Evolutionary conservation across 2,888 invertebrate species (phyloP).

Genomic region (Clitarchus hookeri): DNA sequence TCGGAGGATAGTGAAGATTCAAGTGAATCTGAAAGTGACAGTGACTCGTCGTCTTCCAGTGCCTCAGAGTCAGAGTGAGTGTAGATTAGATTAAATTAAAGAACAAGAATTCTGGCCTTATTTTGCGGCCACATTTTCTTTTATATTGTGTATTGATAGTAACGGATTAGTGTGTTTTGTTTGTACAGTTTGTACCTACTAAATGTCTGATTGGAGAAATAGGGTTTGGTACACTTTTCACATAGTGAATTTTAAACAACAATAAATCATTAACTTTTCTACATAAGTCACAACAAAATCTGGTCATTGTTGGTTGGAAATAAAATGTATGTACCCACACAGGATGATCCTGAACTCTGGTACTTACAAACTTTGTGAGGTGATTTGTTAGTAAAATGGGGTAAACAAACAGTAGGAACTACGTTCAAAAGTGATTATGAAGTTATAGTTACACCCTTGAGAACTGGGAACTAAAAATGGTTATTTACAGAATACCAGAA

Average conservation of each 20-base stretch:
- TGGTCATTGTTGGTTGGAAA: not conserved
- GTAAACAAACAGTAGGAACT: too few species aligned
- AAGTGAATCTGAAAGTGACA: slow-evolving; percentile 35
- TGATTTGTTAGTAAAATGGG: too few species aligned
- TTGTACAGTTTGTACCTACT: not conserved
- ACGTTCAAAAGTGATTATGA: too few species aligned
- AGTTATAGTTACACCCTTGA: too few species aligned
- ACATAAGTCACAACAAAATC: not conserved
- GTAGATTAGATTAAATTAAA: not conserved
- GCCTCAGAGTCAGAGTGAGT: slow-evolving; percentile 34
- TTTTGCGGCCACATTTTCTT: not conserved
- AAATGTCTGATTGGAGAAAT: not conserved
- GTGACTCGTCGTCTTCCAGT: slow-evolving; percentile 39
- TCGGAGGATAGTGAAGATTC: slow-evolving; percentile 39
- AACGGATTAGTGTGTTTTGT: not conserved
- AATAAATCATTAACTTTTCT: not conserved
- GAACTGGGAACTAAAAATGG: too few species aligned
- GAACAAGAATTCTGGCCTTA: not conserved
- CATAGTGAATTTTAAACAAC: not conserved
- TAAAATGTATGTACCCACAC: not conserved
- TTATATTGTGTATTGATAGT: not conserved
- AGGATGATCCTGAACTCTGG: too few species aligned
- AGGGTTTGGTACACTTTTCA: not conserved
- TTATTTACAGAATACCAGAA: too few species aligned
- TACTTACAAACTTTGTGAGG: too few species aligned